Evolutionary conservation across 2,797 vertebrate species (phyloP).

Genomic region (Acestrorhynchus altus): DNA sequence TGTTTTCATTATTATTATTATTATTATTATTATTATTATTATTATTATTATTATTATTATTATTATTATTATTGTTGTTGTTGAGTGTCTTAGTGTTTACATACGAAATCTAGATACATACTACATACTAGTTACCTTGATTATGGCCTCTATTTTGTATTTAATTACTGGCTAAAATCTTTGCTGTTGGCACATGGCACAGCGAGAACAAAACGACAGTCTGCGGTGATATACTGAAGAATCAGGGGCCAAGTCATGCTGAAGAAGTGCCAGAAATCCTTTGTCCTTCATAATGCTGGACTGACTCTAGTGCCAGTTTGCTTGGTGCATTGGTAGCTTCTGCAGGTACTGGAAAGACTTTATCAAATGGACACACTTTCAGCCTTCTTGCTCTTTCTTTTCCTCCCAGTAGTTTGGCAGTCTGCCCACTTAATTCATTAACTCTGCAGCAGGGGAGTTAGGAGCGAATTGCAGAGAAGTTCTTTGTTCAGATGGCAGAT

Average conservation of each 20-base stretch:
- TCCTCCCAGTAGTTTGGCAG: slow-evolving; percentile 55
- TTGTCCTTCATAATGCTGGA: slow-evolving; percentile 56
- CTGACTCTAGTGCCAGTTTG: slow-evolving; percentile 54
- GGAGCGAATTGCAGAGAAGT: slow-evolving; percentile 40
- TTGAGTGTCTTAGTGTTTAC: no score
- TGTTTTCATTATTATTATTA: no score
- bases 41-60: no score
- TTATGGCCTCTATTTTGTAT: background rate
- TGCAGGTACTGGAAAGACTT: slow-evolving; percentile 63
- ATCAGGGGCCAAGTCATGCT: slow-evolving; percentile 46
- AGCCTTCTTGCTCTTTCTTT: slow-evolving; percentile 35
- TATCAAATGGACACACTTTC: slow-evolving; percentile 51
- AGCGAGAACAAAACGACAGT: slow-evolving; percentile 3
- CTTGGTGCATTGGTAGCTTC: slow-evolving; percentile 49
- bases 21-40: no score
- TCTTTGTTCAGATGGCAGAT: slow-evolving; percentile 32
- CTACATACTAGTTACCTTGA: background rate
- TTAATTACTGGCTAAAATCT: background rate
- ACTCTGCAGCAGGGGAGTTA: slow-evolving; percentile 51
- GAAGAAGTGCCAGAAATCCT: slow-evolving; percentile 39
- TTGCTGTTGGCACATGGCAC: slow-evolving; percentile 34
- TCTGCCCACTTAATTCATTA: slow-evolving; percentile 71
- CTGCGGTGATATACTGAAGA: slow-evolving; percentile 44
- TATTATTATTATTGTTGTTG: no score
- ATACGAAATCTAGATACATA: no score